Percentiles rank a stretch among this genome's conserved stretches.
Conservation (phyloP, 2,113 vertebrate species). For the Chaetodon trifascialis region DNA sequence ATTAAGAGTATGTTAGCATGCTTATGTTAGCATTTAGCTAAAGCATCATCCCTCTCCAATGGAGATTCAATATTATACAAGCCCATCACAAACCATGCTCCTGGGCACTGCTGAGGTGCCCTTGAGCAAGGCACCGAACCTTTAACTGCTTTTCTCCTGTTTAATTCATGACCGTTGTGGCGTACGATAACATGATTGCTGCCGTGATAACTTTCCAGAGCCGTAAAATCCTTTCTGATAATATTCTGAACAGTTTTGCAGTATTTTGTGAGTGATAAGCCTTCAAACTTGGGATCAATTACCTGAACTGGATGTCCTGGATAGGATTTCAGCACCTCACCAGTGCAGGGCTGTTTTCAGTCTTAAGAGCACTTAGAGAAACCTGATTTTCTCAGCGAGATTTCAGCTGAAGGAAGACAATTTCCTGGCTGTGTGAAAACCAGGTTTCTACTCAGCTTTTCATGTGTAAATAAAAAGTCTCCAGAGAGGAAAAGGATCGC, state of each 20-base stretch:
- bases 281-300: neutral
- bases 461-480: too few relatives aligned
- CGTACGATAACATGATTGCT: neutral
- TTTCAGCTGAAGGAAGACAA: too few relatives aligned
- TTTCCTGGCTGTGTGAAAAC: too few relatives aligned
- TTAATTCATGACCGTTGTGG: neutral
- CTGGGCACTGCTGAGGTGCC: too few relatives aligned
- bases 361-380: too few relatives aligned
- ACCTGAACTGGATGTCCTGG: neutral
- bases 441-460: too few relatives aligned
- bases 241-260: neutral
- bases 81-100: neutral
- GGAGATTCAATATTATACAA: slow-evolving; percentile 21
- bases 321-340: neutral
- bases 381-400: too few relatives aligned
- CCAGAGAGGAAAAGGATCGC: too few relatives aligned
- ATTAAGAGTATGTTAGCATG: too few relatives aligned
- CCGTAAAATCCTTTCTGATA: neutral
- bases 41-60: neutral
- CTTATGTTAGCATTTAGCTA: too few relatives aligned
- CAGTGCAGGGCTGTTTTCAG: too few relatives aligned
- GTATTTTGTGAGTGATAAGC: neutral
- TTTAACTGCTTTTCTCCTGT: neutral
- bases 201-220: neutral
- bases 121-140: too few relatives aligned